Evolutionary conservation across 2,888 invertebrate species (phyloP), one percentile per base, ranked within the genome.

Genomic region (Drosophila paramelanica): DNA sequence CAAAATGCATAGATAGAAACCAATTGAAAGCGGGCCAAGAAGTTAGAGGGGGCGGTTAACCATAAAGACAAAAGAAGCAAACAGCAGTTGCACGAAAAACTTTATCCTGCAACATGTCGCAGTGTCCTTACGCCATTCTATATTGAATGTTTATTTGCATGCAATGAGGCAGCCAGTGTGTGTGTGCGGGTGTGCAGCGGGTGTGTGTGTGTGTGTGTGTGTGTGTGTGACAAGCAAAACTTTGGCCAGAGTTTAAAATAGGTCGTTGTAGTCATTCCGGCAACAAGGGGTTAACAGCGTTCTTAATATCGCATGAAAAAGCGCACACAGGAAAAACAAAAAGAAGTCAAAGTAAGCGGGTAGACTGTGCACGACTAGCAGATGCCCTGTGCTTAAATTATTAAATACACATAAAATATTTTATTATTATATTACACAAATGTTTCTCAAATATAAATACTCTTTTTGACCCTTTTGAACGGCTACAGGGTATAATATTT

Each of bases 91-190:
- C 17, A 8, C 6, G 31, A 45, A 66, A 77, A 87, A 84, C 69
- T 81, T 79, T 67, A 64, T 67, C 73, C 58, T 65, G 68, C 59
- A 49, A 81, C 85, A 87, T 83, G 88, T 78, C 55, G 61, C 68
- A 49, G 45, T 61, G 50, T 77, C 36, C 53, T 42, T 41, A 41
- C 58, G 25, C 60, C 41, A 20, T 55, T 76, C 70, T 79, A 74
- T 77, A 88, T 88, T 88, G 88, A 83, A 83, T 84, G 83, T 82
- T 85, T 88, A 80, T 84, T 88, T 88, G 88, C 81, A 80, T 84
- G 83, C 81, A 68, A 84, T 72, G 72, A 67, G 67, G 51, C 58
- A 58, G 39, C 43, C 46, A 17, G 36, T 17, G 14, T 33, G 13
- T 6, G 46, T n/a, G n/a, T 45, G 52, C 57, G 52, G 14, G 42